Evolutionary conservation across 2,888 invertebrate genomes (phyloP).

Genomic region (Slavum lentiscoides): DNA sequence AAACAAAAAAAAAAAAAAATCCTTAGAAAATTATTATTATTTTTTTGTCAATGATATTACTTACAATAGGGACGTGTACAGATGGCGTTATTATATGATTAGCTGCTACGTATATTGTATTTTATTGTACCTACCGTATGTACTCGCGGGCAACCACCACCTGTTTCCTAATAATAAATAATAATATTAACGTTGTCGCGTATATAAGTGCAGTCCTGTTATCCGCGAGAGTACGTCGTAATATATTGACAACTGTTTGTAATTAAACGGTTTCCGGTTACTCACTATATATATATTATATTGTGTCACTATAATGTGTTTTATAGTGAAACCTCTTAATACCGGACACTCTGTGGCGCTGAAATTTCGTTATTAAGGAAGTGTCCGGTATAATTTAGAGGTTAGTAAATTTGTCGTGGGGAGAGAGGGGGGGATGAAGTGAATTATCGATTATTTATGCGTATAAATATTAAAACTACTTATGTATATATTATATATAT

Average conservation of each 20-base stretch:
- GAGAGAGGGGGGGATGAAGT: no score
- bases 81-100: conserved; percentile 27
- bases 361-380: no score
- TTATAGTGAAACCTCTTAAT: background rate
- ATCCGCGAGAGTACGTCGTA: background rate
- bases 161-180: background rate
- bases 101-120: no score
- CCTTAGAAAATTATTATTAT: conserved; percentile 1
- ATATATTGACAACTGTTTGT: conserved; percentile 40
- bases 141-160: background rate
- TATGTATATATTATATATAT: no score
- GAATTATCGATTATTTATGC: no score
- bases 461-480: no score
- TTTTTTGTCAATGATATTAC: conserved; percentile 5
- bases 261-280: conserved; percentile 46
- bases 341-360: no score
- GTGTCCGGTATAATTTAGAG: no score
- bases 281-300: no score
- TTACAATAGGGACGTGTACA: background rate
- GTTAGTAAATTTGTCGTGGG: no score
- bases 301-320: background rate
- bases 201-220: background rate
- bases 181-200: background rate
- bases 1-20: background rate
- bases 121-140: no score